Evolutionary conservation across 2,113 vertebrate genomes (phyloP).

Genomic region (Dipodomys spectabilis): DNA sequence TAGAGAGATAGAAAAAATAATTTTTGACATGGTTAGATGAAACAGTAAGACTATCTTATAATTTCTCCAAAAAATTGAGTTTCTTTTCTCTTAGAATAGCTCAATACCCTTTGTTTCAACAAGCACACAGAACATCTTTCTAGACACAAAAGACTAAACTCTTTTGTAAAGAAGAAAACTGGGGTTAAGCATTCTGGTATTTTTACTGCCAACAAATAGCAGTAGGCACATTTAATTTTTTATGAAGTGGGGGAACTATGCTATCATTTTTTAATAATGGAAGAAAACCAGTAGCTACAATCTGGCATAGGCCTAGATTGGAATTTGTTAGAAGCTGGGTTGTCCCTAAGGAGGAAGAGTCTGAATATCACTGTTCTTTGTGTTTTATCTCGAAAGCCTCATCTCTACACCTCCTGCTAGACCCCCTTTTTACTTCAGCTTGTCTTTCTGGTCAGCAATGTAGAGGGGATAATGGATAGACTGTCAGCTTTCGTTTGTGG

Average conservation of each 20-base stretch:
- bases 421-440: not conserved
- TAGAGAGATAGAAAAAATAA: not conserved
- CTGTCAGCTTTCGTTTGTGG: not conserved
- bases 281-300: slow-evolving; percentile 3
- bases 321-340: not conserved
- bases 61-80: not conserved
- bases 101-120: not conserved
- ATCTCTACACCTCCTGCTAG: not conserved
- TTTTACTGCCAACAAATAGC: slow-evolving; percentile 12
- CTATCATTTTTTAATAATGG: slow-evolving; percentile 42
- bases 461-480: not conserved
- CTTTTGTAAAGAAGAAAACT: slow-evolving; percentile 38
- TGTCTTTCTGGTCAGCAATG: not conserved
- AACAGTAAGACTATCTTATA: not conserved
- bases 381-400: not conserved
- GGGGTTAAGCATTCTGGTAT: not conserved
- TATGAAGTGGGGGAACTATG: not conserved
- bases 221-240: not conserved
- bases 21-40: not conserved
- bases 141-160: not conserved
- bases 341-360: not conserved
- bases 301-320: not conserved
- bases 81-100: not conserved
- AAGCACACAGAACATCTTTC: not conserved
- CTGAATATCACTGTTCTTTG: not conserved